A percentile compares a stretch with the other conserved stretches of the same genome.
Conservation (phyloP, 2,797 vertebrate genomes). For the Nyctibius grandis region DNA sequence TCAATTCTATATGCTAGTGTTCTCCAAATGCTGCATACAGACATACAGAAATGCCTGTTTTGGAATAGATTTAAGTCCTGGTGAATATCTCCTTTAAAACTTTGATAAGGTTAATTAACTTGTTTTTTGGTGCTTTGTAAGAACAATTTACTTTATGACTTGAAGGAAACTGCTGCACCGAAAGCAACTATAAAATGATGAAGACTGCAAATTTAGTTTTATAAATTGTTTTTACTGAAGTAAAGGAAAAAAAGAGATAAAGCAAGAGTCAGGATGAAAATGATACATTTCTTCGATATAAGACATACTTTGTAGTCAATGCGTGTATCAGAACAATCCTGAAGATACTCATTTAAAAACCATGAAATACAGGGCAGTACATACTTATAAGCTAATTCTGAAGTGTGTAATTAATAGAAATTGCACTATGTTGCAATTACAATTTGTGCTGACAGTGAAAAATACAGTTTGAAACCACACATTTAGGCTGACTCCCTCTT, state of each 20-base stretch:
- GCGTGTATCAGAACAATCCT: background rate
- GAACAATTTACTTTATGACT: background rate
- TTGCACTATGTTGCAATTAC: slow-evolving; percentile 10
- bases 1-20: background rate
- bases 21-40: background rate
- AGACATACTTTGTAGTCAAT: background rate
- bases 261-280: background rate
- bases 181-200: background rate
- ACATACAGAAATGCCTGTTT: background rate
- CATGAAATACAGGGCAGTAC: background rate
- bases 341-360: background rate
- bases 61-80: background rate
- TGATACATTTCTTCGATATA: background rate
- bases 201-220: background rate
- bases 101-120: background rate
- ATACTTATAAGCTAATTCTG: background rate
- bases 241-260: background rate
- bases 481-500: slow-evolving; percentile 29
- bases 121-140: background rate
- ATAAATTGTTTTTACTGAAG: background rate
- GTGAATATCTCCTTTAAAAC: background rate
- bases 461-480: slow-evolving; percentile 21
- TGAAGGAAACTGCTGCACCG: background rate
- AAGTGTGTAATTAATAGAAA: slow-evolving; percentile 7
- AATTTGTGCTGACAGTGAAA: slow-evolving; percentile 56